Base-by-base conservation (phyloP, 2,113 vertebrate genomes). In the Probosciger aterrimus region DNA sequence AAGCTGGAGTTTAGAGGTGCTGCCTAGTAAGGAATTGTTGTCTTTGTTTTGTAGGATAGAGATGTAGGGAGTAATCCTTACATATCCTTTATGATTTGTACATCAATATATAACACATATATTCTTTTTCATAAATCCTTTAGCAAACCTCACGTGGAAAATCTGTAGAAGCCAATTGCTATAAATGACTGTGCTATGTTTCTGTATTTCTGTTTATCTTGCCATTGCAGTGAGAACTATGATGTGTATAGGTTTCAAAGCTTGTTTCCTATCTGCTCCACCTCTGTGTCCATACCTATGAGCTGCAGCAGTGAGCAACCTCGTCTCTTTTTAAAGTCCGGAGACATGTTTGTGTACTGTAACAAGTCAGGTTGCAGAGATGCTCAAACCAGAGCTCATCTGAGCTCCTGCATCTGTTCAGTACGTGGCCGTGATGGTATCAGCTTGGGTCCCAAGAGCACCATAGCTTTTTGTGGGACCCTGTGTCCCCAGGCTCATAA, bases 391-490 rank as follows among this genome's bases (percentile, higher is more conserved):
- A 1, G 62, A 84, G 22, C 55, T 50, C 5, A 11, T 25, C 22
- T 57, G 78, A 43, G 77, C 14, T 69, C 9, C 46, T 50, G 7
- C 43, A 44, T 37, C 37, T 14, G 2, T 20, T 53, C 63, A 22
- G 25, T 53, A 33, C 53, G 8, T 0, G 4, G 43, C 49, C 47
- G 8, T 14, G 31, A 37, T n/a, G 30, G 19, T 31, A 27, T 14
- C 23, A 6, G 57, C 39, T 37, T 71, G 59, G 52, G 39, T 43
- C 10, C 17, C 9, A 31, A 18, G 16, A 46, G 47, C 37, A 44
- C 35, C 0, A 1, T 7, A 86, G 69, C 81, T 81, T 24, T 59
- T 24, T 50, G 27, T 1, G 0, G n/a, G 37, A 33, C 33, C 13
- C 19, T 27, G 18, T 43, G 47, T 44, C n/a, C 81, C 49, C 44